Percentiles rank a stretch among this genome's conserved stretches.
Evolutionary conservation across 2,888 invertebrate genomes (phyloP).

Genomic region (Noctua janthe): DNA sequence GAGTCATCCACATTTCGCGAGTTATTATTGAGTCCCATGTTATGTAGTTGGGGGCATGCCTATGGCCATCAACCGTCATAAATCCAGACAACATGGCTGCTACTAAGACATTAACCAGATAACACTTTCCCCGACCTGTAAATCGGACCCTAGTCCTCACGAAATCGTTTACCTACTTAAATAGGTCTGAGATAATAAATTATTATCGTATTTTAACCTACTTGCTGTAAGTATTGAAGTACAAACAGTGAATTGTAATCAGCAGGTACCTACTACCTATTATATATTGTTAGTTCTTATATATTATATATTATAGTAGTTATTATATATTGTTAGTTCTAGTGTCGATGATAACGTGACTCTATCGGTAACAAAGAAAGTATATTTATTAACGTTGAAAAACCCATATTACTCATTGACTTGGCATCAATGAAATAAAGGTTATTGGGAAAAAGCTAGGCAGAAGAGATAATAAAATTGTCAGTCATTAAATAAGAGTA

Average conservation of each 20-base stretch:
- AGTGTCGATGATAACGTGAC: constrained; percentile 6
- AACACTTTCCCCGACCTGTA: neutral
- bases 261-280: neutral
- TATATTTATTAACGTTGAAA: constrained; percentile 5
- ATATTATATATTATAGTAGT: too few relatives aligned
- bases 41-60: neutral
- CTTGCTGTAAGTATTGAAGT: neutral
- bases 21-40: neutral
- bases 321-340: constrained; percentile 4
- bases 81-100: neutral
- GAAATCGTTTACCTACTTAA: neutral
- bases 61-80: neutral
- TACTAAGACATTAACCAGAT: neutral
- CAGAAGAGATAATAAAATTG: too few relatives aligned
- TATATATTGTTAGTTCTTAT: too few relatives aligned
- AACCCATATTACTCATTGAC: neutral
- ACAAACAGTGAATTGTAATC: neutral
- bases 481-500: too few relatives aligned
- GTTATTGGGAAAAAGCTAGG: neutral
- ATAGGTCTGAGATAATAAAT: neutral
- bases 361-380: constrained; percentile 10
- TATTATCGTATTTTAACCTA: constrained; percentile 31
- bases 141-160: neutral
- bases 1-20: neutral
- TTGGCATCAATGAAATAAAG: neutral